Evolutionary conservation across 2,797 vertebrate species (phyloP).

Genomic region (Delichon dasypus): DNA sequence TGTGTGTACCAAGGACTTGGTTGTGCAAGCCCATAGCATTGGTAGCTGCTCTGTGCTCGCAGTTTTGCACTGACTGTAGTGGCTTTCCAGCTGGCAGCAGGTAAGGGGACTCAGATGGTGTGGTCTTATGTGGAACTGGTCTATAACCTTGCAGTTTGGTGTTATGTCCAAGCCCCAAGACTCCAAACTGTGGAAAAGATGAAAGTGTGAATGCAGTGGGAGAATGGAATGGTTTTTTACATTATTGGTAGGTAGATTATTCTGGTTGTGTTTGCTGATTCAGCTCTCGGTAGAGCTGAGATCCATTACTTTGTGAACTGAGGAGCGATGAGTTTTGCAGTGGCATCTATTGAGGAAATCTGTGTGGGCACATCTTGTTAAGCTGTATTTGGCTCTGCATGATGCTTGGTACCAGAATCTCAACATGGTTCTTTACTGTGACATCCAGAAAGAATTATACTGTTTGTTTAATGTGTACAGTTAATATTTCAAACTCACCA

Average conservation of each 20-base stretch:
- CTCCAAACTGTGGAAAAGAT: background rate
- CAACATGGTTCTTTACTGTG: background rate
- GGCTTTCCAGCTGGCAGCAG: background rate
- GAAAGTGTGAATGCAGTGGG: background rate
- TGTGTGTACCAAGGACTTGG: background rate
- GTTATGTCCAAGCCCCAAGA: rapidly evolving
- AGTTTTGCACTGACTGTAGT: background rate
- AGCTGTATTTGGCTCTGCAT: background rate
- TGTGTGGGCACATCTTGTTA: background rate
- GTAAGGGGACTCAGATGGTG: background rate
- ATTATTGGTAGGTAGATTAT: background rate
- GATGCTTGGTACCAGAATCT: background rate
- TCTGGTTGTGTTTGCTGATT: background rate
- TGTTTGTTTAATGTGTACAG: background rate
- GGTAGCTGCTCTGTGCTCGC: background rate
- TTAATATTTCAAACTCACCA: background rate
- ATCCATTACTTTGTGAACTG: background rate
- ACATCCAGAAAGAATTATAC: background rate
- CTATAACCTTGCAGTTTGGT: background rate
- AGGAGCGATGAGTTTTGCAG: background rate
- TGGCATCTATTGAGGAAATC: background rate
- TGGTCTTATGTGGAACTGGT: background rate
- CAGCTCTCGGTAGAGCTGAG: background rate
- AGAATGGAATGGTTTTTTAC: background rate
- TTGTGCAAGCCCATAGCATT: background rate